Evolutionary conservation across 2,113 vertebrate genomes (phyloP), one percentile per base, ranked within the genome.

Genomic region (Hypocryptadius cinnamomeus): DNA sequence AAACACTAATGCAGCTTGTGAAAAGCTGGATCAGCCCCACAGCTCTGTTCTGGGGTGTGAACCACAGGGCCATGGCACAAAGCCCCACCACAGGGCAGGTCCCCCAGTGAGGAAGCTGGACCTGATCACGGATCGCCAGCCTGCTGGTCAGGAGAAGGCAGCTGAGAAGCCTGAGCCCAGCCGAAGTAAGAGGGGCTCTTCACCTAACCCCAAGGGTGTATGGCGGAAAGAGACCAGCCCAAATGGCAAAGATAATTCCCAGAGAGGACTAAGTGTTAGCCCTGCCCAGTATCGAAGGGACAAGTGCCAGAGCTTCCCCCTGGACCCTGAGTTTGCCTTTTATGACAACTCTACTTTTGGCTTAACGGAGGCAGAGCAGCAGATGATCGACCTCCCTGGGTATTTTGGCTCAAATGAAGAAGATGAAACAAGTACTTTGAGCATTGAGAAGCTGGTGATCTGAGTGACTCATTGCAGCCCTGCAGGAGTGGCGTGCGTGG

Each of bases 281-380:
- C 97, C 98, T 31, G 95, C 96, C 9, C 98, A 98, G 47, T 93
- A 97, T 93, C 97, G 98, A 68, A 98, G 85, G 85, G 98, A 98
- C 72, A 98, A 98, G 54, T 99, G 98, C 81, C 98, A 97, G 96
- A 99, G 99, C 87, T 98, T 99, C 93, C 98, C 98, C 0, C 94
- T 98, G 65, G 98, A 98, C 50, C 97, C 97, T 0, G 98, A 98
- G 81, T 98, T 98, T 81, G 97, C 97, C 87, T 98, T 97, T 92
- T 97, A 98, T 18, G 98, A 98, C 31, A 98, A 98, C 21, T 98
- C 98, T 2, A 98, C 98, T 5, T 99, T 98, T 54, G 98, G 98
- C 69, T 98, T 99, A 92, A 99, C 98, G 0, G 98, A 99, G 91
- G 97, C 98, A 1, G 99, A 99, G 90, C 98, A 99, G 94, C 98